Percentiles rank a stretch among this genome's conserved stretches.
Conservation (phyloP, 2,797 vertebrate genomes). For the Pangasius larnaudii region DNA sequence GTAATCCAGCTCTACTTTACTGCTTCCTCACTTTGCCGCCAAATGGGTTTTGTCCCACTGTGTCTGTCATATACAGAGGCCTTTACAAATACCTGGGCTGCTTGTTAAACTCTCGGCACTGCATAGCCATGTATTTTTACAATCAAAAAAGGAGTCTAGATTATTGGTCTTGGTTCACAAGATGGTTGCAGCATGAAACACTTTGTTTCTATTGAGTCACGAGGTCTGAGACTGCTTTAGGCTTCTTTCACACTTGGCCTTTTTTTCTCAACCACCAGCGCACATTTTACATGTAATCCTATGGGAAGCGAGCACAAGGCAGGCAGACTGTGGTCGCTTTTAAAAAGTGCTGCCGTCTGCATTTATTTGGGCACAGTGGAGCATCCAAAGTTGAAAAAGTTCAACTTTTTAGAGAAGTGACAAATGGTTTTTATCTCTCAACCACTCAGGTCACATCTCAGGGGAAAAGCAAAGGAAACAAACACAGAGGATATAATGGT, state of each 20-base stretch:
- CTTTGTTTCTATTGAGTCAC: slow-evolving; percentile 8
- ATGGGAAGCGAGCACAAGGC: neutral
- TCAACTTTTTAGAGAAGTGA: neutral
- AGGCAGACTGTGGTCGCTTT: neutral
- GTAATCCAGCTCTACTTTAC: neutral
- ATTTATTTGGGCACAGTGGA: neutral
- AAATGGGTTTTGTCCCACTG: neutral
- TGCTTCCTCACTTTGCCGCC: neutral
- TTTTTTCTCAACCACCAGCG: too few species aligned
- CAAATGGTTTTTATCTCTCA: neutral
- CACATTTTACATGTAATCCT: neutral
- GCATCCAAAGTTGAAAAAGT: neutral
- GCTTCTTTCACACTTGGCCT: neutral
- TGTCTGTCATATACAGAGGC: neutral
- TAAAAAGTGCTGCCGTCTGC: neutral
- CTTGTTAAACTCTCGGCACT: neutral
- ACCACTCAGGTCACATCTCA: neutral
- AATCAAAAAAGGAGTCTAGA: neutral
- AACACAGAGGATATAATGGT: neutral
- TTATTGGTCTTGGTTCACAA: neutral
- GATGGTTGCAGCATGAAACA: neutral
- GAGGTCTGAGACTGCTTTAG: neutral
- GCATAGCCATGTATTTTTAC: slow-evolving; percentile 2
- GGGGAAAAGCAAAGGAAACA: neutral
- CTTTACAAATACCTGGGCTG: neutral